These are phyloP conservation scores for Zaprionus obscuricornis DNA, from an alignment of 2,888 invertebrate genomes.

Conservation along the genomic window DNA sequence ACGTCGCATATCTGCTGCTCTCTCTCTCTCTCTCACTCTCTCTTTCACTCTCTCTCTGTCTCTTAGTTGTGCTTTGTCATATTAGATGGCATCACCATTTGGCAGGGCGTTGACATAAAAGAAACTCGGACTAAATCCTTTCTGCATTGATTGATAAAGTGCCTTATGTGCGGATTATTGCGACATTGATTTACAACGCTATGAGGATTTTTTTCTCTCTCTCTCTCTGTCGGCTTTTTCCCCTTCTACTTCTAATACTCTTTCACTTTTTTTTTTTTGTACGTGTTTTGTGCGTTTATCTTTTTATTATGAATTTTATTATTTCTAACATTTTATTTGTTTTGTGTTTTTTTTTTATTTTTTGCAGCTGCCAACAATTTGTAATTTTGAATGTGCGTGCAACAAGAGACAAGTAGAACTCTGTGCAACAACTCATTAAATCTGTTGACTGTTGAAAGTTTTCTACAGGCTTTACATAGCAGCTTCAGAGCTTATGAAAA, in stretches of 20 bases:
- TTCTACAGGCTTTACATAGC: no score
- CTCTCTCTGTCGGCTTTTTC: no score
- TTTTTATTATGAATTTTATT: no score
- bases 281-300: no score
- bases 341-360: not conserved
- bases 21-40: not conserved
- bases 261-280: not conserved
- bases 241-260: no score
- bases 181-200: slow-evolving; percentile 78
- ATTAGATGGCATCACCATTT: slow-evolving; percentile 13
- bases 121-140: slow-evolving; percentile 71
- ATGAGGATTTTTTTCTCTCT: slow-evolving; percentile 48
- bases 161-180: slow-evolving; percentile 78
- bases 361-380: not conserved
- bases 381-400: no score
- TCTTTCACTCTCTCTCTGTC: slow-evolving; percentile 9
- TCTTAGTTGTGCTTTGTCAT: slow-evolving; percentile 38
- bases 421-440: no score
- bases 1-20: slow-evolving; percentile 35
- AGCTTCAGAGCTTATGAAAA: slow-evolving; percentile 41
- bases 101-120: slow-evolving; percentile 64
- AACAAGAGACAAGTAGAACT: no score
- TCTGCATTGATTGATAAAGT: slow-evolving; percentile 79
- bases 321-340: no score
- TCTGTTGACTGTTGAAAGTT: not conserved